Evolutionary conservation across 2,888 invertebrate genomes (phyloP), one percentile per base, ranked within the genome.

Genomic region (Lithophane semibrunnea): DNA sequence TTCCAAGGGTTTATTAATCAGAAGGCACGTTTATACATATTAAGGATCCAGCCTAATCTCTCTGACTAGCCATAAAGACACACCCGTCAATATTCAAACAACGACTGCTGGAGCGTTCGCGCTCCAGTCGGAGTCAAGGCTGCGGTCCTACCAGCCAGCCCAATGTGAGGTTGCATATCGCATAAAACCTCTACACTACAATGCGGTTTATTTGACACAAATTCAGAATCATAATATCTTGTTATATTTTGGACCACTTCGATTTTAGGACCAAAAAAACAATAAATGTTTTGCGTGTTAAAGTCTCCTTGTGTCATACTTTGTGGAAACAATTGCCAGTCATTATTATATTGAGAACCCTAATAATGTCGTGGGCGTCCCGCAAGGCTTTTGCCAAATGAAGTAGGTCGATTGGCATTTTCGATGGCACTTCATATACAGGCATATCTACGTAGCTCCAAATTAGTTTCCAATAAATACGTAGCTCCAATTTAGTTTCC

Each of bases 381-480:
- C 37, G 54, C 76, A 87, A 84, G 84, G 79, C 67, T 79, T 79
- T 75, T 68, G 77, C 71, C 54, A 66, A 75, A 56, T 58, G 44
- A 86, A 85, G 86, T 86, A 87, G 84, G 85, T 79, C 83, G 83
- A 83, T 73, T 86, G 84, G 80, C 75, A 88, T 88, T 83, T 87
- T 88, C 76, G 73, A 85, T 77, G 81, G 75, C 61, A 83, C 60
- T 81, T 73, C 65, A 54, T 47, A 67, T 56, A n/a, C 42, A 65
- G 61, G 52, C 37, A 63, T 75, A 83, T 1, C 64, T 37, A 37
- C 37, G 4, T 37, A 37, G 37, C 37, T 37, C 37, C 37, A 5
- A 37, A 78, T 77, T 56, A 68, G 77, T 61, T 75, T 77, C 77
- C 44, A 79, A 74, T 76, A 29, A 29, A 29, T 37, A 37, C 37